phyloP scores from a whole-genome alignment of 2,113 vertebrate species.

The Ceratotherium simum region DNA sequence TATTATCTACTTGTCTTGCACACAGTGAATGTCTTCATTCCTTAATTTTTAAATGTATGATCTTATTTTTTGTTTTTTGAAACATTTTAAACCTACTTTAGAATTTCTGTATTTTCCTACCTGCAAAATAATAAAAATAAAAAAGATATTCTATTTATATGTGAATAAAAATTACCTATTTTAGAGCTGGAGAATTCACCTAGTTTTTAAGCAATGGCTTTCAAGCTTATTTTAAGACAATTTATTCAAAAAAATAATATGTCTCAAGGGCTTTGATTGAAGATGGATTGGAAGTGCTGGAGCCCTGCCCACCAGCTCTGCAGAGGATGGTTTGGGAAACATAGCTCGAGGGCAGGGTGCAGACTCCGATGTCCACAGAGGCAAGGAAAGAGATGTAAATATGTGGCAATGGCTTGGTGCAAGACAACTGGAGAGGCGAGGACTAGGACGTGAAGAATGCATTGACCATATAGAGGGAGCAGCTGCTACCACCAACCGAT shows the following conservation, averaged over 20 bases:
- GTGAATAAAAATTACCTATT: background rate
- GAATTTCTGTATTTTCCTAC: background rate
- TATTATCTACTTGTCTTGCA: background rate
- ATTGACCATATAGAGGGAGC: background rate
- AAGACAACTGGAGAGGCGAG: background rate
- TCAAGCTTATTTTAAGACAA: background rate
- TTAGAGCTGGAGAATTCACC: background rate
- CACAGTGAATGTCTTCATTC: background rate
- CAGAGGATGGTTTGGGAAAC: background rate
- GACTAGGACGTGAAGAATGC: too few relatives aligned
- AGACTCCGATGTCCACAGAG: background rate
- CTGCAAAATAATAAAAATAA: background rate
- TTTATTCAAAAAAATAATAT: background rate
- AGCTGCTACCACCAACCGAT: background rate
- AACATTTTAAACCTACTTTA: background rate
- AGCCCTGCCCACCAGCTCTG: background rate
- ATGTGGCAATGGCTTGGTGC: background rate
- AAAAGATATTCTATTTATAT: background rate
- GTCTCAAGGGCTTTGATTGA: background rate
- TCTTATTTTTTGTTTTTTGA: background rate
- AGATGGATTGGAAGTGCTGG: background rate
- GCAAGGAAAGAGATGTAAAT: background rate
- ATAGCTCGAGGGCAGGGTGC: background rate
- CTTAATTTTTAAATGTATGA: background rate
- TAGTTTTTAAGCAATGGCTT: background rate